These are phyloP conservation scores for Steinernema carpocapsae DNA, from an alignment of 2,888 invertebrate genomes.

Conservation along the genomic window DNA sequence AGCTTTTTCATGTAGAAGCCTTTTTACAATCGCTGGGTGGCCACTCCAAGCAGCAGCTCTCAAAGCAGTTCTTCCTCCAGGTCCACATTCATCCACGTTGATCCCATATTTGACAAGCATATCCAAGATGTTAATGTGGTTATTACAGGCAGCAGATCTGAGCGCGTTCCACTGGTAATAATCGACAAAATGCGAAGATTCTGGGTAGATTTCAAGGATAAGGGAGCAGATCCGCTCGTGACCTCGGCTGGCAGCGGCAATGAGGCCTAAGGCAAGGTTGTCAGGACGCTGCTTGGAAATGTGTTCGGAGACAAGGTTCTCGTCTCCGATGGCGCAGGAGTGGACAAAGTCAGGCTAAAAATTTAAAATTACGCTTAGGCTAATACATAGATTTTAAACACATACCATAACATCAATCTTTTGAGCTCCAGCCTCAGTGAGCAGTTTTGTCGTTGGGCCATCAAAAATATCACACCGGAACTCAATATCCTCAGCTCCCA, in stretches of 20 bases:
- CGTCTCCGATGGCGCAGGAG: slow-evolving; percentile 45
- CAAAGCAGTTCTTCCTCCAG: slow-evolving; percentile 54
- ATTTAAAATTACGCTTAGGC: neutral
- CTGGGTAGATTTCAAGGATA: slow-evolving; percentile 39
- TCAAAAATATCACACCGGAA: slow-evolving; percentile 53
- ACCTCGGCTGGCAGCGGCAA: slow-evolving; percentile 51
- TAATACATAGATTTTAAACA: no score
- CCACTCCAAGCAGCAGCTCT: slow-evolving; percentile 57
- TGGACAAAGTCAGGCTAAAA: slow-evolving; percentile 55
- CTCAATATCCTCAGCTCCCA: slow-evolving; percentile 50
- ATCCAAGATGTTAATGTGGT: slow-evolving; percentile 53
- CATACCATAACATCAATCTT: slow-evolving; percentile 35
- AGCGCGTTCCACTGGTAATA: slow-evolving; percentile 54
- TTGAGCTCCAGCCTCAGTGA: slow-evolving; percentile 49
- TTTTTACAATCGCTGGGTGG: slow-evolving; percentile 48
- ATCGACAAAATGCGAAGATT: slow-evolving; percentile 28
- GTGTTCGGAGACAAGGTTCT: neutral
- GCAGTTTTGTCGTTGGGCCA: slow-evolving; percentile 48
- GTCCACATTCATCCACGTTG: slow-evolving; percentile 54
- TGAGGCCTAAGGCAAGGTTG: slow-evolving; percentile 37
- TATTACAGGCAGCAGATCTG: slow-evolving; percentile 54
- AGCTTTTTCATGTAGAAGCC: slow-evolving; percentile 49
- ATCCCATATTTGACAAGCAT: slow-evolving; percentile 53
- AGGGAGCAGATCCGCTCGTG: slow-evolving; percentile 48
- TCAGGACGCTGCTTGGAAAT: neutral